Percentiles rank a stretch among this genome's conserved stretches.
These are phyloP conservation scores for Lethenteron reissneri DNA, from an alignment of 2,113 vertebrate genomes.

Conservation along the genomic window DNA sequence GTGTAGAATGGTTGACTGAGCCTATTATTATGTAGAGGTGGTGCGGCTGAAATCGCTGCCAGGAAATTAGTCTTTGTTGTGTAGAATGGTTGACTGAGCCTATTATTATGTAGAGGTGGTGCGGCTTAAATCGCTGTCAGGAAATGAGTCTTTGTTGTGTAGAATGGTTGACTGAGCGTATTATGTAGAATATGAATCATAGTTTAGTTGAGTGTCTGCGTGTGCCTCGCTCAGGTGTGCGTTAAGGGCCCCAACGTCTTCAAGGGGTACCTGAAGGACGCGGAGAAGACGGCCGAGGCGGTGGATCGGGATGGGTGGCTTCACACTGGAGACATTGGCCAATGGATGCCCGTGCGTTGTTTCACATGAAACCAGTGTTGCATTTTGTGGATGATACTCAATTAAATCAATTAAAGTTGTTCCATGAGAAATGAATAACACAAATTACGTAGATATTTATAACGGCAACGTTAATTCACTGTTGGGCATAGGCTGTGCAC, in stretches of 20 bases:
- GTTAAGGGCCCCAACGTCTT: constrained; percentile 94
- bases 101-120: too few relatives aligned
- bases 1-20: too few relatives aligned
- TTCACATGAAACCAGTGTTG: neutral
- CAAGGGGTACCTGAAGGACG: constrained; percentile 88
- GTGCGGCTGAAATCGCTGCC: too few relatives aligned
- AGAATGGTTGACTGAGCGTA: too few relatives aligned
- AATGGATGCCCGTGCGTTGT: constrained; percentile 57
- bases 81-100: too few relatives aligned
- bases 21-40: too few relatives aligned
- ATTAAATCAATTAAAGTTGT: neutral
- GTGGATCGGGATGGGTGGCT: constrained; percentile 74
- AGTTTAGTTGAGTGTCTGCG: neutral
- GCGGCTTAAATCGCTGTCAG: too few relatives aligned
- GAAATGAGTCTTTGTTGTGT: too few relatives aligned
- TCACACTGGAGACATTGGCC: constrained; percentile 84
- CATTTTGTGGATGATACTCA: neutral
- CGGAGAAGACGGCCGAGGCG: constrained; percentile 49
- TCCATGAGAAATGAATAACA: neutral
- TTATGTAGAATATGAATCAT: neutral
- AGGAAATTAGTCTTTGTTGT: too few relatives aligned
- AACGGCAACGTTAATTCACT: neutral
- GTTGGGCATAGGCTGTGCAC: too few relatives aligned
- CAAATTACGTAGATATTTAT: neutral
- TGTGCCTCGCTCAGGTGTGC: constrained; percentile 46